These are phyloP conservation scores for Phalacrocorax aristotelis DNA, from an alignment of 2,113 vertebrate species.

Conservation along the genomic window DNA sequence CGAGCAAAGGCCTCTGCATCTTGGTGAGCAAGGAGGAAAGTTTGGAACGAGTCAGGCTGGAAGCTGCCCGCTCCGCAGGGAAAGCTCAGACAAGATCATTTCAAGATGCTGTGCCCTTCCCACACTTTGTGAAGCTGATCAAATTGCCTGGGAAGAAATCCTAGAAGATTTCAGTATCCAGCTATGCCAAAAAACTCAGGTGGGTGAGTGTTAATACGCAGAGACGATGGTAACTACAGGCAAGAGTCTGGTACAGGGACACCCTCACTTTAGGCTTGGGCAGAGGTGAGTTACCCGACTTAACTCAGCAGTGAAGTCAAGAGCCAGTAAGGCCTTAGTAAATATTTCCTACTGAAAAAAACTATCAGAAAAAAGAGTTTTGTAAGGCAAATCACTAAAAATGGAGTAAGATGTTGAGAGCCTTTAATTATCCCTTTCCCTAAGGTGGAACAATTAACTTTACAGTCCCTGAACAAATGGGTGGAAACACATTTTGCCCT, in stretches of 20 bases:
- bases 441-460: background rate
- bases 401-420: background rate
- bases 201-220: background rate
- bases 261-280: background rate
- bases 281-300: background rate
- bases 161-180: background rate
- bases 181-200: background rate
- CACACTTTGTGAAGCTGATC: background rate
- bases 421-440: background rate
- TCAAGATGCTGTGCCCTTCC: background rate
- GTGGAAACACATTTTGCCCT: background rate
- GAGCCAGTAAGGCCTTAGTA: background rate
- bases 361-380: background rate
- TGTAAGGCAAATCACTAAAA: background rate
- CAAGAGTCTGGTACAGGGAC: background rate
- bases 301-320: background rate
- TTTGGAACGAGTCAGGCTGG: fast-evolving
- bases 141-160: background rate
- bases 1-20: fast-evolving
- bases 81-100: background rate
- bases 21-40: background rate
- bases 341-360: background rate
- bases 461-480: background rate
- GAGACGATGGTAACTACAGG: background rate
- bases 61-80: fast-evolving